A percentile compares a stretch with the other conserved stretches of the same genome.
Evolutionary conservation across 1,140 invertebrate species (phyloP).

Genomic region (Macrobrachium rosenbergii): DNA sequence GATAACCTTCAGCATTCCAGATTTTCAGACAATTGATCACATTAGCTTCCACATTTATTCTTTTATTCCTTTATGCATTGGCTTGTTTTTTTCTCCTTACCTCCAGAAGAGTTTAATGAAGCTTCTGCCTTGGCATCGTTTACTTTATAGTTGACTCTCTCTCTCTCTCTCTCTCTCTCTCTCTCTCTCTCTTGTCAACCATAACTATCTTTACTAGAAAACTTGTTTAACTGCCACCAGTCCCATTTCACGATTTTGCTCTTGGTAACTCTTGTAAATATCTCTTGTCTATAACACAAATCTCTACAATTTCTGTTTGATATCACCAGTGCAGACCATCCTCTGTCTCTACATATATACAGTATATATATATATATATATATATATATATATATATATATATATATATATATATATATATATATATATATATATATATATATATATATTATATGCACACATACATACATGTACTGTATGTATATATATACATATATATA

Average conservation of each 20-base stretch:
- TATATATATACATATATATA: background rate
- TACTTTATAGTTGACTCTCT: background rate
- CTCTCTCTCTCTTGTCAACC: background rate
- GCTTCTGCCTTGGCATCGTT: background rate
- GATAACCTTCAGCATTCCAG: too few species aligned
- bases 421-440: background rate
- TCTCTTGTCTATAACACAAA: background rate
- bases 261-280: too few species aligned
- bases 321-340: background rate
- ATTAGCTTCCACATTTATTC: too few species aligned
- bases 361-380: constrained; percentile 3
- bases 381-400: constrained; percentile 18
- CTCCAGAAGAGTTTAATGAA: background rate
- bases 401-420: constrained; percentile 21
- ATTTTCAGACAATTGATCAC: too few species aligned
- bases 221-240: background rate
- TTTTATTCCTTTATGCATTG: too few species aligned
- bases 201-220: too few species aligned
- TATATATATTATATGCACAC: background rate
- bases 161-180: background rate
- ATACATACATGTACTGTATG: background rate
- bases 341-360: background rate
- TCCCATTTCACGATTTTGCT: too few species aligned
- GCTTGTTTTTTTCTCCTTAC: too few species aligned
- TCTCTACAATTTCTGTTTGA: background rate